Percentiles rank a stretch among this genome's conserved stretches.
phyloP scores from a whole-genome alignment of 2,113 vertebrate species.

The Hystrix cristata region DNA sequence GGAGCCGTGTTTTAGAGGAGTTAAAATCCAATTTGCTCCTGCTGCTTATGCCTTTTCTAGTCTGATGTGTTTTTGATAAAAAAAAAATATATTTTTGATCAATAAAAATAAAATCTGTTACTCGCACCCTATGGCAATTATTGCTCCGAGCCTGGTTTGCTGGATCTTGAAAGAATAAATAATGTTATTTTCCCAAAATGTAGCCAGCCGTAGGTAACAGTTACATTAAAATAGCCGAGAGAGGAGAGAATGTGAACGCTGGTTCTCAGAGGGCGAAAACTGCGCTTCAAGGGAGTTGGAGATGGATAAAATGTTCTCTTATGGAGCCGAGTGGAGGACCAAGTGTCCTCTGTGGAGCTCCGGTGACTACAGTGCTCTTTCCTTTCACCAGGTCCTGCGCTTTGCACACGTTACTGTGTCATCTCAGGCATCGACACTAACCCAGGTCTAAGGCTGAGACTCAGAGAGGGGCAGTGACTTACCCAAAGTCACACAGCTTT shows the following conservation, averaged over 20 bases:
- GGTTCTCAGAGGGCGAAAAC: neutral
- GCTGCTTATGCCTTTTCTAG: constrained; percentile 69
- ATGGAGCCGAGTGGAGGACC: neutral
- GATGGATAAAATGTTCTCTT: neutral
- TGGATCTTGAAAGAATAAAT: constrained; percentile 69
- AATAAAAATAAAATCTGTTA: constrained; percentile 80
- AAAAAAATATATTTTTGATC: constrained; percentile 71
- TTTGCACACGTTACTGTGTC: rapidly evolving
- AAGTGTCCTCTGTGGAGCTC: rapidly evolving
- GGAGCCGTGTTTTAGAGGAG: constrained; percentile 56
- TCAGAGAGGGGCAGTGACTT: neutral
- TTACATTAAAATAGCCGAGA: neutral
- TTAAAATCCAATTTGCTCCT: constrained; percentile 77
- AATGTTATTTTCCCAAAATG: constrained; percentile 51
- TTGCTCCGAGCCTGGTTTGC: constrained; percentile 35
- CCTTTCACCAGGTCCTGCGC: neutral
- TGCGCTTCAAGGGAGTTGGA: neutral
- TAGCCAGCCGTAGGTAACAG: neutral
- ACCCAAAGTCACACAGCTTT: neutral
- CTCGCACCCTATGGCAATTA: constrained; percentile 54
- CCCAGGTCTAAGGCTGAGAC: neutral
- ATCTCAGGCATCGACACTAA: rapidly evolving
- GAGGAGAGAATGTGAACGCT: neutral
- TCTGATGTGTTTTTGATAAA: constrained; percentile 71
- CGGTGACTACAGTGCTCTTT: rapidly evolving